Evolutionary conservation across 2,797 vertebrate species (phyloP).

Genomic region (Sciurus vulgaris): DNA sequence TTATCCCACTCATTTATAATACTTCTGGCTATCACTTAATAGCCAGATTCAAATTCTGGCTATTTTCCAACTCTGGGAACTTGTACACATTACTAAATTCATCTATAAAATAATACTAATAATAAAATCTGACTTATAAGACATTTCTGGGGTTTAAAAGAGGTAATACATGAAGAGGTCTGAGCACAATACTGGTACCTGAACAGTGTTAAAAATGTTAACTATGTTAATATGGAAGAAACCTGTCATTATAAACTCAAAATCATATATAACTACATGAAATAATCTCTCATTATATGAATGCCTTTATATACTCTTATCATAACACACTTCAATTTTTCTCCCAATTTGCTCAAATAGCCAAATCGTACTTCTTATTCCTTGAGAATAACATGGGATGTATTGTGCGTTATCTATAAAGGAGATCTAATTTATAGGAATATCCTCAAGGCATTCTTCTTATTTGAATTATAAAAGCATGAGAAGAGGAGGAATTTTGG

Average conservation of each 20-base stretch:
- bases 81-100: not conserved
- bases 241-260: conserved; percentile 35
- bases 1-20: not conserved
- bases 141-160: not conserved
- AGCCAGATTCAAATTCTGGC: conserved; percentile 2
- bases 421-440: not conserved
- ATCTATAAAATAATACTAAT: conserved; percentile 5
- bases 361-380: not conserved
- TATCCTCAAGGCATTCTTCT: not conserved
- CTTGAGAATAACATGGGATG: not conserved
- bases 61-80: not conserved
- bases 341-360: not conserved
- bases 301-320: not conserved
- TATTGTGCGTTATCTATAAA: not conserved
- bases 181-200: not conserved
- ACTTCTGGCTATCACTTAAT: not conserved
- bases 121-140: not conserved
- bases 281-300: not conserved
- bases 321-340: not conserved
- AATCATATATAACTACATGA: not conserved
- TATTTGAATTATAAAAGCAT: not conserved
- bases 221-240: not conserved
- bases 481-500: not conserved
- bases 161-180: not conserved
- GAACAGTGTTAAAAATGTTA: not conserved